Percentiles rank a stretch among this genome's conserved stretches.
Conservation (phyloP, 2,113 vertebrate genomes). For the Neodon shergylaensis region DNA sequence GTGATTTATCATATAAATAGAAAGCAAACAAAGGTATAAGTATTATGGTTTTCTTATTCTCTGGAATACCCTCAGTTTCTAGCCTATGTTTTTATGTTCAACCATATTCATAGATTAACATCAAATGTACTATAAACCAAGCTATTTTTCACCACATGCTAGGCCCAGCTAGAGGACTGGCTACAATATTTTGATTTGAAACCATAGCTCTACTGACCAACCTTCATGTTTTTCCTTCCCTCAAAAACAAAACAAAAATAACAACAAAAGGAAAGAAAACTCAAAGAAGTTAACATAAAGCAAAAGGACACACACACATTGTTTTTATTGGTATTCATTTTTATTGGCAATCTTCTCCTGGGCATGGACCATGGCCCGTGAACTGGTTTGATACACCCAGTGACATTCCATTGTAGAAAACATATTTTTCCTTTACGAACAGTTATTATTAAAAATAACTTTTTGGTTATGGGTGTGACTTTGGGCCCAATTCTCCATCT, state of each 20-base stretch:
- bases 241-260: not conserved
- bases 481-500: not conserved
- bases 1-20: not conserved
- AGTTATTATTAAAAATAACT: not conserved
- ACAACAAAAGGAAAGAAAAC: not conserved
- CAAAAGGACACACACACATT: not conserved
- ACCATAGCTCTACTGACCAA: not conserved
- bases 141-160: not conserved
- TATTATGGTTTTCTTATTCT: not conserved
- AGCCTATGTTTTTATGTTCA: not conserved
- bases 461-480: not conserved
- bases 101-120: not conserved
- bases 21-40: not conserved
- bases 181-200: not conserved
- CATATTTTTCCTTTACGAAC: not conserved
- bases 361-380: no score
- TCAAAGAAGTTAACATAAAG: not conserved
- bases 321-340: not conserved
- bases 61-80: not conserved
- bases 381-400: not conserved
- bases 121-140: not conserved
- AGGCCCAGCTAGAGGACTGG: not conserved
- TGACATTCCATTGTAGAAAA: not conserved
- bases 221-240: not conserved
- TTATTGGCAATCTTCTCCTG: not conserved